phyloP scores from a whole-genome alignment of 1,140 invertebrate species.

The Trichogramma pretiosum region DNA sequence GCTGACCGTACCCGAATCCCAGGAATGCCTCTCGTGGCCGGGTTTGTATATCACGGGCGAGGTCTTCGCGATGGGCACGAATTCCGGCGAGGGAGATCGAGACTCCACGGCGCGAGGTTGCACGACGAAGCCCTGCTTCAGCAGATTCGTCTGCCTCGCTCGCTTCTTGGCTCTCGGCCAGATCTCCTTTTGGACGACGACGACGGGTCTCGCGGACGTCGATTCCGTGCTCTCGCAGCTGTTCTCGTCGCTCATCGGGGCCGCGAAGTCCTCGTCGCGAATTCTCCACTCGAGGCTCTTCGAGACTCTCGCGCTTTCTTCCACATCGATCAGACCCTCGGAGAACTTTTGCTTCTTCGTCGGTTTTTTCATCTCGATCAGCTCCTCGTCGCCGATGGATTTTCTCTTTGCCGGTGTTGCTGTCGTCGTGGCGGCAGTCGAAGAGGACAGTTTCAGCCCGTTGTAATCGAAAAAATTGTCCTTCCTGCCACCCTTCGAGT shows the following conservation, averaged over 20 bases:
- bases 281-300: too few relatives aligned
- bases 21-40: neutral
- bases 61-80: too few relatives aligned
- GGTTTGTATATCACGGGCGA: too few relatives aligned
- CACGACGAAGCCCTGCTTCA: constrained; percentile 12
- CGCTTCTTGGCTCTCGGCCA: constrained; percentile 10
- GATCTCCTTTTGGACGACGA: neutral
- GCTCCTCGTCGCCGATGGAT: constrained; percentile 2
- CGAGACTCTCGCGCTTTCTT: too few relatives aligned
- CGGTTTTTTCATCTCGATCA: constrained; percentile 9
- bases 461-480: too few relatives aligned
- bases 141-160: constrained; percentile 4
- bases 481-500: neutral
- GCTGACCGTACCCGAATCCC: neutral
- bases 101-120: neutral
- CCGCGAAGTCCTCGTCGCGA: too few relatives aligned
- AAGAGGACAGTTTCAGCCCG: too few relatives aligned
- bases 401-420: neutral
- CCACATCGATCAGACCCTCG: too few relatives aligned
- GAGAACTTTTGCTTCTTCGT: constrained; percentile 14
- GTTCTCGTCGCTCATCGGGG: constrained; percentile 11
- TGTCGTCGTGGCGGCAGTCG: too few relatives aligned
- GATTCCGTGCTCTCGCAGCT: constrained; percentile 21
- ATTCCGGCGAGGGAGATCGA: neutral
- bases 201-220: neutral